Evolutionary conservation across 1,140 invertebrate genomes (phyloP).

Genomic region (Drosophila suzukii): DNA sequence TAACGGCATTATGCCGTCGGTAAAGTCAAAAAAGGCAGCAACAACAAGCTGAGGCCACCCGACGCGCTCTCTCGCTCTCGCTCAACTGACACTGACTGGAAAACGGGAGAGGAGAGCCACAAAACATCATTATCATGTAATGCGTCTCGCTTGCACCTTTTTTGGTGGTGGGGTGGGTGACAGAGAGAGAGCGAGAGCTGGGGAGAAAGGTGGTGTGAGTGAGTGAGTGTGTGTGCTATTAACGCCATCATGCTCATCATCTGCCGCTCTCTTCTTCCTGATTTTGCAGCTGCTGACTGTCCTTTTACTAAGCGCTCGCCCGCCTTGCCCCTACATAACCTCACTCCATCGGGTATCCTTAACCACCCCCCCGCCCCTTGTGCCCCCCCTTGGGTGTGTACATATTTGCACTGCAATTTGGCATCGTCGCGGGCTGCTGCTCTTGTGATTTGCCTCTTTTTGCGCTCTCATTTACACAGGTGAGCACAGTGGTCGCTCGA

Average conservation of each 20-base stretch:
- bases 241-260: conserved; percentile 67
- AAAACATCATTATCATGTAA: conserved; percentile 67
- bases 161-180: conserved; percentile 13
- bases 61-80: conserved; percentile 69
- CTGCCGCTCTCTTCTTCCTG: conserved; percentile 15
- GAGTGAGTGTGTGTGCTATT: conserved; percentile 42
- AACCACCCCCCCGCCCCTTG: not conserved
- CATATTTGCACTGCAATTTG: conserved; percentile 84
- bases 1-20: conserved; percentile 34
- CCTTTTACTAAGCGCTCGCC: conserved; percentile 73
- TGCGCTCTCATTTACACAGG: conserved; percentile 79
- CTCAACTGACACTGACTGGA: conserved; percentile 60
- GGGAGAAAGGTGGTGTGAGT: conserved; percentile 3
- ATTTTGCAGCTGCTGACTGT: conserved; percentile 62
- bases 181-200: not conserved
- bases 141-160: conserved; percentile 43
- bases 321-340: conserved; percentile 49
- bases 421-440: conserved; percentile 67
- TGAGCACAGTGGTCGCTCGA: conserved; percentile 55
- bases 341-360: conserved; percentile 5
- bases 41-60: conserved; percentile 39
- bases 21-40: conserved; percentile 54
- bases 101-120: conserved; percentile 21
- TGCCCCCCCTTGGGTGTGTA: conserved; percentile 42
- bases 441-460: conserved; percentile 83